Evolutionary conservation across 2,113 vertebrate genomes (phyloP).

Genomic region (Riparia riparia): DNA sequence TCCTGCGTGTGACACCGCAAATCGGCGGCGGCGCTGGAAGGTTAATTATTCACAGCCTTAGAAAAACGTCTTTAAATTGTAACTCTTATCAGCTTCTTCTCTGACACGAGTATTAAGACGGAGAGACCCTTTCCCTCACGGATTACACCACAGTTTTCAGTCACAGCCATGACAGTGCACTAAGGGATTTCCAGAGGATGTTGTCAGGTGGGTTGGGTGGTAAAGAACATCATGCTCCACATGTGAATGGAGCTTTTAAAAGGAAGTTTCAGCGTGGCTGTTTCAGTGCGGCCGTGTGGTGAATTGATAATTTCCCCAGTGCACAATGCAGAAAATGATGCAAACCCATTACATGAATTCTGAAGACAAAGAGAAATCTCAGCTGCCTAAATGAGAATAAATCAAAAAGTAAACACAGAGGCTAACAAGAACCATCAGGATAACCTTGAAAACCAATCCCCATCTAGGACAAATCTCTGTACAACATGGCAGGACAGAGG

Average conservation of each 20-base stretch:
- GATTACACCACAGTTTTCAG: not conserved
- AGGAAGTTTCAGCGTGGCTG: not conserved
- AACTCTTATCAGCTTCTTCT: not conserved
- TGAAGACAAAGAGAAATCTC: constrained; percentile 42
- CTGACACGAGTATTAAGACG: not conserved
- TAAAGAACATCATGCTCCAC: not conserved
- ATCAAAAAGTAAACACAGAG: not conserved
- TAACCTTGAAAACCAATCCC: not conserved
- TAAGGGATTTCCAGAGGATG: not conserved
- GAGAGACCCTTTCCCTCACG: not conserved
- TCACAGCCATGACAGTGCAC: not conserved
- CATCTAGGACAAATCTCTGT: not conserved
- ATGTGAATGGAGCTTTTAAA: not conserved
- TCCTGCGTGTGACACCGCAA: not conserved
- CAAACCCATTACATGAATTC: not conserved
- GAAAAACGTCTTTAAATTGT: not conserved
- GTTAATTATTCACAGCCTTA: not conserved
- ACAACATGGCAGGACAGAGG: not conserved
- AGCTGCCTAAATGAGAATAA: not conserved
- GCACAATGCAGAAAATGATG: constrained; percentile 1
- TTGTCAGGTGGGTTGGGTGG: not conserved
- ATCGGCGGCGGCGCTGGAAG: not conserved
- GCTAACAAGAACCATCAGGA: not conserved
- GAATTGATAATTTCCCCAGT: not conserved
- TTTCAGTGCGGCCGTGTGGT: not conserved